Evolutionary conservation across 37 sponge, comb jelly and placozoan species (phyloP).

Genomic region (Chondrosia reniformis): DNA sequence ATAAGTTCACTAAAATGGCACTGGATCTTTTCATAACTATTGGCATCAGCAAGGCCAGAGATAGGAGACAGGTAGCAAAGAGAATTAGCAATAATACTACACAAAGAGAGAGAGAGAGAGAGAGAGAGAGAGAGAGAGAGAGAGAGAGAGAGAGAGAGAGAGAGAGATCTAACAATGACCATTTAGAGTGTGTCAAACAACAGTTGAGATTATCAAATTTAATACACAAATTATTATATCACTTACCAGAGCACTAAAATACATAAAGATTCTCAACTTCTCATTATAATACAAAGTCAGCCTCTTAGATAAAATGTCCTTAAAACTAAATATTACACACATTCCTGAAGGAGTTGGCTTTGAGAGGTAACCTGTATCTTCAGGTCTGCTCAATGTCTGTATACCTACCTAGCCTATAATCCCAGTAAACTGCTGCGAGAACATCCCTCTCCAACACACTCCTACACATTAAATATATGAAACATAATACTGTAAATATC

Average conservation of each 20-base stretch:
- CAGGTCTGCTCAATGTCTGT: no score
- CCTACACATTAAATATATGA: neutral
- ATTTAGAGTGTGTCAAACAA: neutral
- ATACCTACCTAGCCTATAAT: constrained; percentile 3
- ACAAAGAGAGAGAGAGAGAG: neutral
- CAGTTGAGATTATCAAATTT: no score
- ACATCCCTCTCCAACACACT: neutral
- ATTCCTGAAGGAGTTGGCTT: no score
- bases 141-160: neutral
- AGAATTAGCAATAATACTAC: constrained; percentile 47
- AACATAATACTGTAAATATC: no score
- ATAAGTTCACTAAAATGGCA: constrained; percentile 79
- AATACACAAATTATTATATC: neutral
- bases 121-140: constrained; percentile 18
- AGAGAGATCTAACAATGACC: neutral
- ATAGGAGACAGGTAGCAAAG: constrained; percentile 40
- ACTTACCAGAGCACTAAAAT: neutral
- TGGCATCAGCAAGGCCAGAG: constrained; percentile 68
- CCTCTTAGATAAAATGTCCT: no score
- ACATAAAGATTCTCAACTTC: no score
- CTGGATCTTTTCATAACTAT: constrained; percentile 57
- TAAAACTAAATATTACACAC: no score
- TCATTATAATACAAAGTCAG: no score
- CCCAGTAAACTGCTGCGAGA: constrained; percentile 5
- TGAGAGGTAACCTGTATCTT: no score